Evolutionary conservation across 92 coral and sea anemone genomes (phyloP).

Genomic region (Zoanthus sociatus): DNA sequence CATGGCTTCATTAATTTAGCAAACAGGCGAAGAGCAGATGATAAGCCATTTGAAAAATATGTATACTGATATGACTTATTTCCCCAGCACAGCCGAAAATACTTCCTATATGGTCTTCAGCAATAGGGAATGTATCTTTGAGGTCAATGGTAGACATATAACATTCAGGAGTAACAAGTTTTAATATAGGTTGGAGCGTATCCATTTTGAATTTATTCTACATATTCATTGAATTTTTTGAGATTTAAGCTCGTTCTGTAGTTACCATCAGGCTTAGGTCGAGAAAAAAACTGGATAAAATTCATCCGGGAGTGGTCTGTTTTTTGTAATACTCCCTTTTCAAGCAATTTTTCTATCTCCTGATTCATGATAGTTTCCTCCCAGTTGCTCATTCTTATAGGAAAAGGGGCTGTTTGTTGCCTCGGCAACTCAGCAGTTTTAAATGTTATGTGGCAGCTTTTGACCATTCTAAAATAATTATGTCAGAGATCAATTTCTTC

Average conservation of each 20-base stretch:
- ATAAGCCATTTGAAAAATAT: neutral
- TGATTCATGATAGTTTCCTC: neutral
- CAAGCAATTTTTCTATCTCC: neutral
- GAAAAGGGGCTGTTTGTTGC: neutral
- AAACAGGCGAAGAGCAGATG: constrained; percentile 41
- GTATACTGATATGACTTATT: constrained; percentile 1
- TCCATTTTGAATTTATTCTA: neutral
- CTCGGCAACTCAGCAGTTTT: neutral
- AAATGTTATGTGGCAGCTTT: neutral
- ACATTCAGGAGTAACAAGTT: neutral
- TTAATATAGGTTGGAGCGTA: neutral
- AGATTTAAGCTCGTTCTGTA: neutral
- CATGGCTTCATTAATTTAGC: constrained; percentile 39
- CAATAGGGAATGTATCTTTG: neutral
- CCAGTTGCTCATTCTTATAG: neutral
- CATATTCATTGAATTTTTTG: neutral
- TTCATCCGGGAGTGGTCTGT: neutral
- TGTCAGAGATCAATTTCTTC: neutral
- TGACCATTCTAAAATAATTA: neutral
- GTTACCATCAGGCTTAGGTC: neutral
- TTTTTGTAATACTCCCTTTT: neutral
- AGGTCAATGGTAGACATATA: neutral
- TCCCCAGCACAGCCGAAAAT: neutral
- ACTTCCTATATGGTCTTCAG: neutral
- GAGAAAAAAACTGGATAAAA: neutral